phyloP scores from a whole-genome alignment of 2,797 vertebrate genomes.

The Hapalemur alaotrensis region DNA sequence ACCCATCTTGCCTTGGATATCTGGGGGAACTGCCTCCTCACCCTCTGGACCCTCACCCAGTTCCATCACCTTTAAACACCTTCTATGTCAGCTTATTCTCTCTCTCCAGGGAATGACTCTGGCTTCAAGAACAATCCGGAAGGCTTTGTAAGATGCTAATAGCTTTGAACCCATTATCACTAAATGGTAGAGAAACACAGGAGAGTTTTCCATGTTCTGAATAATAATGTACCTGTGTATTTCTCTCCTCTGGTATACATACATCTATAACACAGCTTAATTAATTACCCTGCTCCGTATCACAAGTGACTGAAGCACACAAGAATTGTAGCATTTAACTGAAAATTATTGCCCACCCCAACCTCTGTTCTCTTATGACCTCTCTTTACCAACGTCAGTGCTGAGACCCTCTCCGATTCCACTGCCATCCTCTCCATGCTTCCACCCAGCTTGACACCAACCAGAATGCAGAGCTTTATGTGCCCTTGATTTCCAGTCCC shows the following conservation, averaged over 20 bases:
- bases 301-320: background rate
- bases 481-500: background rate
- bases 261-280: background rate
- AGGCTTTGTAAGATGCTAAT: background rate
- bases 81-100: background rate
- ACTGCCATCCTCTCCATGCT: background rate
- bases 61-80: background rate
- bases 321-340: background rate
- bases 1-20: background rate
- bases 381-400: background rate
- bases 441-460: background rate
- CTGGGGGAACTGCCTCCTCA: background rate
- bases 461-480: background rate
- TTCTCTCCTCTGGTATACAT: background rate
- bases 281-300: background rate
- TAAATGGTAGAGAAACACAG: background rate
- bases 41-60: background rate
- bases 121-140: background rate
- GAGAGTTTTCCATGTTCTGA: background rate
- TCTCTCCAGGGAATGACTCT: background rate
- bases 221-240: background rate
- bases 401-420: background rate
- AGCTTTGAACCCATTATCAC: background rate
- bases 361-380: background rate
- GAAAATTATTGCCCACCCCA: background rate